phyloP scores from a whole-genome alignment of 2,113 vertebrate species.

The Hemiscyllium ocellatum region DNA sequence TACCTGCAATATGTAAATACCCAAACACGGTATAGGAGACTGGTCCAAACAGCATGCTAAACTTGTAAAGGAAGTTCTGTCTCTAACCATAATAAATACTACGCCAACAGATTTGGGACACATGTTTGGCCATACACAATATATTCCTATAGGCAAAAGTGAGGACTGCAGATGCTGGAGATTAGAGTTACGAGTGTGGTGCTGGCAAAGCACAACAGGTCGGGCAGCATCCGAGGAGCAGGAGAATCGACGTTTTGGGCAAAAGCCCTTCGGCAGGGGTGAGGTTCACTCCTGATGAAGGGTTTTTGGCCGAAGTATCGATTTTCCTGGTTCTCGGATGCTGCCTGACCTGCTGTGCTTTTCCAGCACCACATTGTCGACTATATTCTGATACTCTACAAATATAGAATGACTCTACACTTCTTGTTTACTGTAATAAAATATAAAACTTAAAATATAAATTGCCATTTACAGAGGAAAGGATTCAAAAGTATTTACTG shows the following conservation, averaged over 20 bases:
- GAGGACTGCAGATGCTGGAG: too few species aligned
- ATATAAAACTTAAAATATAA: neutral
- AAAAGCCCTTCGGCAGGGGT: too few species aligned
- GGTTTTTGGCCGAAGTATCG: too few species aligned
- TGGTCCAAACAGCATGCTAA: neutral
- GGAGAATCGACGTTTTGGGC: too few species aligned
- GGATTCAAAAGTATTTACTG: neutral
- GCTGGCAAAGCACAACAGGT: too few species aligned
- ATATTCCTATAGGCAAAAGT: neutral
- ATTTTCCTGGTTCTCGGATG: too few species aligned
- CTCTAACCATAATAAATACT: neutral
- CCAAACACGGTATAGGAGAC: neutral
- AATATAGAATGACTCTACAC: neutral
- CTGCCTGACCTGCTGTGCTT: too few species aligned
- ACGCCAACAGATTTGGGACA: neutral
- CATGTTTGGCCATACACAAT: neutral
- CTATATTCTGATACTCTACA: neutral
- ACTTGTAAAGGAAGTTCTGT: neutral
- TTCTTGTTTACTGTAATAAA: neutral
- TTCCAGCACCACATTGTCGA: neutral
- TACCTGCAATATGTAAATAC: neutral
- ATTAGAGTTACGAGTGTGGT: too few species aligned
- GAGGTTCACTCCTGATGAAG: too few species aligned
- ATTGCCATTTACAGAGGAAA: neutral
- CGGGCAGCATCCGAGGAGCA: too few species aligned